phyloP scores from a whole-genome alignment of 2,888 invertebrate genomes.

The Noctua pronuba region DNA sequence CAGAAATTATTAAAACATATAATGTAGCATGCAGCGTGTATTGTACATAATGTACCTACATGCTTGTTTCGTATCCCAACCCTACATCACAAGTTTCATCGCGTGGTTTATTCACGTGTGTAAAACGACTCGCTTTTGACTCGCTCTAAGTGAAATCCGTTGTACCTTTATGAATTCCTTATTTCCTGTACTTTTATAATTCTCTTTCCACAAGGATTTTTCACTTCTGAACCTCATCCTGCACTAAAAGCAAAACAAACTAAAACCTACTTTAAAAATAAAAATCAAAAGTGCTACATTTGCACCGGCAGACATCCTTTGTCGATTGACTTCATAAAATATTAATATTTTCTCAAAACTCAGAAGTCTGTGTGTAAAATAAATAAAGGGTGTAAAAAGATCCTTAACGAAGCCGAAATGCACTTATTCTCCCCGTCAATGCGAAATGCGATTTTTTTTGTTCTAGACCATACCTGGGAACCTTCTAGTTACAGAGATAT shows the following conservation, averaged over 20 bases:
- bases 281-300: background rate
- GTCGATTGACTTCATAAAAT: constrained; percentile 34
- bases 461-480: no score
- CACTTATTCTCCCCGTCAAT: no score
- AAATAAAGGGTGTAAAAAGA: no score
- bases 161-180: constrained; percentile 51
- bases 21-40: background rate
- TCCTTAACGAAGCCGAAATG: no score
- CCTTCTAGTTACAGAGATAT: no score
- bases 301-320: background rate
- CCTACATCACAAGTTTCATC: constrained; percentile 24
- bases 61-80: background rate
- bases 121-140: constrained; percentile 47
- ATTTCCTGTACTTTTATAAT: constrained; percentile 40
- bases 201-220: constrained; percentile 19
- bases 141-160: constrained; percentile 50
- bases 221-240: background rate
- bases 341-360: constrained; percentile 7
- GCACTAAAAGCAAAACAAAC: constrained; percentile 19
- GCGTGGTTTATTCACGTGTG: constrained; percentile 34
- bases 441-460: no score
- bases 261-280: background rate
- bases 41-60: background rate
- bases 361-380: constrained; percentile 21
- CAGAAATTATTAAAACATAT: constrained; percentile 21